Conservation (phyloP, 2,797 vertebrate genomes). For the Dicrostonyx torquatus region DNA sequence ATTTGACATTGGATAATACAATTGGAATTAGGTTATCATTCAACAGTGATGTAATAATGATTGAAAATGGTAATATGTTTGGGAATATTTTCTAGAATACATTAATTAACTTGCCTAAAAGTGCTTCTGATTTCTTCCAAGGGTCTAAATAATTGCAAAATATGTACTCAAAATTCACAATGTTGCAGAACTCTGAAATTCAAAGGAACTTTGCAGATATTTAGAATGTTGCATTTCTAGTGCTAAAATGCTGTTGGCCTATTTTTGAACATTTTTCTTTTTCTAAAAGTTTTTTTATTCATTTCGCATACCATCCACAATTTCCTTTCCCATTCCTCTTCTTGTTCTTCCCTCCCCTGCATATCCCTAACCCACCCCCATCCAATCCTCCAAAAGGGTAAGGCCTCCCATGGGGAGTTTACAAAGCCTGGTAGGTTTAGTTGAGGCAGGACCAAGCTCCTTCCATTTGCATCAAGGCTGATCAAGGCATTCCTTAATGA, state of each 20-base stretch:
- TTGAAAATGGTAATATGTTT: constrained; percentile 35
- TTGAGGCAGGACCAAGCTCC: too few relatives aligned
- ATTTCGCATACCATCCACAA: too few relatives aligned
- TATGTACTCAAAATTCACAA: background rate
- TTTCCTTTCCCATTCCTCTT: too few relatives aligned
- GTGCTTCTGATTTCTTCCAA: constrained; percentile 12
- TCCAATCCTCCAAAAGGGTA: too few relatives aligned
- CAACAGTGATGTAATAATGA: constrained; percentile 39
- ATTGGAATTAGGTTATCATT: constrained; percentile 38
- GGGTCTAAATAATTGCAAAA: constrained; percentile 45
- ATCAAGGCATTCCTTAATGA: background rate
- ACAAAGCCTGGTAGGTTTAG: too few relatives aligned
- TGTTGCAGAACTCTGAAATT: constrained; percentile 25
- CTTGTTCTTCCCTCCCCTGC: too few relatives aligned
- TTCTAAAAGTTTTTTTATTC: too few relatives aligned
- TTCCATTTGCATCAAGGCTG: too few relatives aligned
- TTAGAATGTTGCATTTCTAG: constrained; percentile 12
- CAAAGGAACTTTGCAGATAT: constrained; percentile 45
- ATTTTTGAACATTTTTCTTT: background rate
- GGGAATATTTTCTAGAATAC: constrained; percentile 28
- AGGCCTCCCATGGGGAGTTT: too few relatives aligned
- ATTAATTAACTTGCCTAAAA: constrained; percentile 45
- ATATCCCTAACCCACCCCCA: too few relatives aligned
- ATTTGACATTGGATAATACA: constrained; percentile 56
- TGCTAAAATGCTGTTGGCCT: constrained; percentile 4